Evolutionary conservation across 2,113 vertebrate species (phyloP).

Genomic region (Orientallactaga bullata): DNA sequence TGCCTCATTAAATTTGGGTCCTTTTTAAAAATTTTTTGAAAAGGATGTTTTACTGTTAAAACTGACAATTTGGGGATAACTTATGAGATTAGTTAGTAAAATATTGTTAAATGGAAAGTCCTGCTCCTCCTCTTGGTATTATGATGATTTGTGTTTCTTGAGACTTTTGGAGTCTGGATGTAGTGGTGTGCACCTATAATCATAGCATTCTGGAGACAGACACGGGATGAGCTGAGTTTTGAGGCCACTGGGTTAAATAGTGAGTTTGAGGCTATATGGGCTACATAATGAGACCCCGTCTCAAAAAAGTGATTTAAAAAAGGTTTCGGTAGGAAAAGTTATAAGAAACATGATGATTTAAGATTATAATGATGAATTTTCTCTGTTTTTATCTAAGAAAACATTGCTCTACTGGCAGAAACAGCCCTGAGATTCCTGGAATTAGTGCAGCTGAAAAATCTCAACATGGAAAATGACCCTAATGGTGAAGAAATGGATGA

Average conservation of each 20-base stretch:
- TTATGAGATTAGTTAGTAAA: constrained; percentile 23
- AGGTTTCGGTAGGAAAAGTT: neutral
- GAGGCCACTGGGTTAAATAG: neutral
- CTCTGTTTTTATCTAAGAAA: constrained; percentile 88
- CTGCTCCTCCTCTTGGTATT: constrained; percentile 20
- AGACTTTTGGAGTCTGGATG: neutral
- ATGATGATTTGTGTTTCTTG: constrained; percentile 26
- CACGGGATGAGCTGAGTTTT: neutral
- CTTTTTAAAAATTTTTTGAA: neutral
- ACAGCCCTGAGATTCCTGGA: constrained; percentile 98
- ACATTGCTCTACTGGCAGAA: constrained; percentile 97
- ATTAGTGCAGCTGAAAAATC: constrained; percentile 96
- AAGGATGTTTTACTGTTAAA: constrained; percentile 29
- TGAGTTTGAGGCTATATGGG: neutral
- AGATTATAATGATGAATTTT: constrained; percentile 4
- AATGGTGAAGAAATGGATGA: constrained; percentile 95
- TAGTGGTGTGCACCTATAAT: neutral
- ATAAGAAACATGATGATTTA: neutral
- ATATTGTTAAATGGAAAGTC: constrained; percentile 42
- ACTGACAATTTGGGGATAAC: neutral
- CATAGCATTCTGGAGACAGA: neutral
- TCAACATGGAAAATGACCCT: constrained; percentile 95
- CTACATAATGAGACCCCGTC: neutral
- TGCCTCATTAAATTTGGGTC: neutral
- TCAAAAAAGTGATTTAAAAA: neutral